Percentiles rank a stretch among this genome's conserved stretches.
Conservation (phyloP, 2,888 invertebrate genomes). For the Apamea anceps region DNA sequence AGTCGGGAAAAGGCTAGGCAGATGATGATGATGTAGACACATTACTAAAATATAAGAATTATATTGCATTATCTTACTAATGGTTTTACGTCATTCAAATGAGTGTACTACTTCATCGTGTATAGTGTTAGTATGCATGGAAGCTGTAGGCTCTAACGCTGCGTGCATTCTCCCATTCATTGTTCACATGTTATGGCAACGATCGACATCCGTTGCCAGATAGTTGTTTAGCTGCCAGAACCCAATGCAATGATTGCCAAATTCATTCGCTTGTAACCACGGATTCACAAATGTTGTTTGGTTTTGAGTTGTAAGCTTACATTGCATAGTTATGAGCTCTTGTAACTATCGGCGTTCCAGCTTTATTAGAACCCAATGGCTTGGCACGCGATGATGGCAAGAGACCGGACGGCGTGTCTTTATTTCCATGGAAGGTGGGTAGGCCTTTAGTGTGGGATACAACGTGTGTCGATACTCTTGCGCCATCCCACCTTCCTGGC, state of each 20-base stretch:
- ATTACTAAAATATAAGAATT: too few relatives aligned
- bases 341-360: too few relatives aligned
- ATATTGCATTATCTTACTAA: too few relatives aligned
- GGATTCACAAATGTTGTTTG: conserved; percentile 22
- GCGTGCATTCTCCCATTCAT: neutral
- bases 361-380: too few relatives aligned
- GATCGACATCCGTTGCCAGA: conserved; percentile 13
- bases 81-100: neutral
- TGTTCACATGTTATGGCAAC: neutral
- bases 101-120: neutral
- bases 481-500: too few relatives aligned
- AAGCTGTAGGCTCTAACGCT: neutral
- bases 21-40: too few relatives aligned
- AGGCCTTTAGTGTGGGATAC: too few relatives aligned
- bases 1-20: too few relatives aligned
- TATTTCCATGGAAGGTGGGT: too few relatives aligned
- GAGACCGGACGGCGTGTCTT: too few relatives aligned
- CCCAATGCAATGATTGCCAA: conserved; percentile 42
- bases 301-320: conserved; percentile 13
- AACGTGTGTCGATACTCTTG: too few relatives aligned
- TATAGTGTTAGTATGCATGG: neutral
- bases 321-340: neutral
- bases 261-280: conserved; percentile 23
- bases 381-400: too few relatives aligned
- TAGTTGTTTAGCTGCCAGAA: conserved; percentile 35